These are phyloP conservation scores for Drosophila asahinai DNA, from an alignment of 1,140 invertebrate genomes.

Conservation along the genomic window DNA sequence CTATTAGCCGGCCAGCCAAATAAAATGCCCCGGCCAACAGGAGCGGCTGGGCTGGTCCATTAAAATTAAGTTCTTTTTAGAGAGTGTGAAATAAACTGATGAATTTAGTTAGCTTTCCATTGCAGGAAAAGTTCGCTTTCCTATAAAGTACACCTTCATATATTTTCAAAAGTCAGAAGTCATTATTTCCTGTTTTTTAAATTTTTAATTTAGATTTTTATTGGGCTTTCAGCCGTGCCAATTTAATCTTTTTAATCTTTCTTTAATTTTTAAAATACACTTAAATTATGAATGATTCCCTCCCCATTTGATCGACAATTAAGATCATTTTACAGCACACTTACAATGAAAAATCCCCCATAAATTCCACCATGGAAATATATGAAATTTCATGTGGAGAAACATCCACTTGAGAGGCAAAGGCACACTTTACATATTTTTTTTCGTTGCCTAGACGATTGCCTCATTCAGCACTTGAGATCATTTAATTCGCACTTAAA, in stretches of 20 bases:
- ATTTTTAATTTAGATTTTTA: no score
- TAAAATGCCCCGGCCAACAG: conserved; percentile 24
- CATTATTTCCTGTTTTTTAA: no score
- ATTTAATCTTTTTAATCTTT: no score
- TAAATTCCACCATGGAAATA: neutral
- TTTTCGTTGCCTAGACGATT: conserved; percentile 27
- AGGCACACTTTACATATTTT: neutral
- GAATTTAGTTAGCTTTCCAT: conserved; percentile 8
- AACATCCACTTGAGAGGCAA: conserved; percentile 2
- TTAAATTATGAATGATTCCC: no score
- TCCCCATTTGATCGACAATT: neutral
- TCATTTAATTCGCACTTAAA: conserved; percentile 47
- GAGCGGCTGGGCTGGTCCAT: neutral
- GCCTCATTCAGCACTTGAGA: conserved; percentile 42
- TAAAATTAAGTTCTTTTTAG: neutral
- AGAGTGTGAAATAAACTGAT: conserved; percentile 13
- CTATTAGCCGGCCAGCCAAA: conserved; percentile 27
- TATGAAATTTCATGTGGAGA: conserved; percentile 2
- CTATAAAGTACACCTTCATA: no score
- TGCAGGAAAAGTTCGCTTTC: no score
- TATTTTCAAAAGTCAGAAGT: no score
- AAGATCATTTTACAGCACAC: neutral
- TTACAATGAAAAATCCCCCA: no score
- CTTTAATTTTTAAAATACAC: no score
- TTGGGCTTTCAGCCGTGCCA: no score